These are phyloP conservation scores for Branchellion lobata DNA, from an alignment of 2,888 invertebrate genomes.

Conservation along the genomic window DNA sequence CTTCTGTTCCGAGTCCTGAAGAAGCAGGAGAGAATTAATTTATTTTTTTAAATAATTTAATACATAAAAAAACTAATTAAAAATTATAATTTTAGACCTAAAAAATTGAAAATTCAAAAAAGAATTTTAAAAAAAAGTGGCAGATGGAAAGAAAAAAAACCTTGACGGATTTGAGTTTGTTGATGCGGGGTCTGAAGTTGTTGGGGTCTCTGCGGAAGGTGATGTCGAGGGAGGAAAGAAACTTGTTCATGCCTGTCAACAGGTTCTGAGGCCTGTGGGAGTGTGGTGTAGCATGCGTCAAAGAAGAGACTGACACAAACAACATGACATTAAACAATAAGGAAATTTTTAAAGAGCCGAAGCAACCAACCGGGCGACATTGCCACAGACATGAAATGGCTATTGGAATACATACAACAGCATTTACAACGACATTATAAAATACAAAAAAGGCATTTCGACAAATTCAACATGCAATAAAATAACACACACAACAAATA, in stretches of 20 bases:
- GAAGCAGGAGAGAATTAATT: conserved; percentile 15
- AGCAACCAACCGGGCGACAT: neutral
- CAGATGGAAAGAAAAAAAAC: conserved; percentile 63
- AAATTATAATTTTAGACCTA: too few relatives aligned
- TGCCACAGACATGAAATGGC: too few relatives aligned
- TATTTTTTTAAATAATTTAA: neutral
- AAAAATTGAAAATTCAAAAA: too few relatives aligned
- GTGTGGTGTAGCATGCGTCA: too few relatives aligned
- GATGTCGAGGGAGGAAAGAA: conserved; percentile 89
- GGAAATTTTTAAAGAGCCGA: neutral
- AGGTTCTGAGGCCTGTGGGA: conserved; percentile 73
- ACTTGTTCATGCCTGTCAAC: conserved; percentile 95
- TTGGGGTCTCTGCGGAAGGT: conserved; percentile 98
- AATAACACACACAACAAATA: too few relatives aligned
- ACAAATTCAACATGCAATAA: too few relatives aligned
- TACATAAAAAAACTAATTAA: neutral
- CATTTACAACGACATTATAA: too few relatives aligned
- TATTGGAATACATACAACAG: too few relatives aligned
- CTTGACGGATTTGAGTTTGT: conserved; percentile 93
- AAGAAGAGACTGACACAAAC: too few relatives aligned
- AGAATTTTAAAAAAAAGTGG: too few relatives aligned
- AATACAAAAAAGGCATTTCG: too few relatives aligned
- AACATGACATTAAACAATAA: too few relatives aligned
- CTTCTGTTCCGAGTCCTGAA: conserved; percentile 91
- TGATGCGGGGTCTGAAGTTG: conserved; percentile 96